A percentile compares a stretch with the other conserved stretches of the same genome.
These are phyloP conservation scores for Agelas oroides DNA, from an alignment of 37 sponge, comb jelly and placozoan species.

Conservation along the genomic window DNA sequence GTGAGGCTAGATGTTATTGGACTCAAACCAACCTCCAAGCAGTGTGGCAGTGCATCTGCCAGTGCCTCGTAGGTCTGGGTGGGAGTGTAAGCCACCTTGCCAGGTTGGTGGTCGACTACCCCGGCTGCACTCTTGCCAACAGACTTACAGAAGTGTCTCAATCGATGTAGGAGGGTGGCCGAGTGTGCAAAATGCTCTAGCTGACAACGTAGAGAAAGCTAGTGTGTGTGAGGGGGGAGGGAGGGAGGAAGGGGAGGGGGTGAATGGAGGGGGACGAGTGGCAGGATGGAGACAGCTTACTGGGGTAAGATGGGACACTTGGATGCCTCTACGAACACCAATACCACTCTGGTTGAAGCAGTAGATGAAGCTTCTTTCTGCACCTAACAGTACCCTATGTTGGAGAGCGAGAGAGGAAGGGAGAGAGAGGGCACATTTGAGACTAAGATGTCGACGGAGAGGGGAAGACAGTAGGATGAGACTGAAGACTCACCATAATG, in stretches of 20 bases:
- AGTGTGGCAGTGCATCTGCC: slow-evolving; percentile 4
- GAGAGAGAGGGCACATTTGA: too few species aligned
- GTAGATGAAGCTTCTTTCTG: slow-evolving; percentile 50
- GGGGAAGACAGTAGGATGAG: neutral
- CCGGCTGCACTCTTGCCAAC: neutral
- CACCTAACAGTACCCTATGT: slow-evolving; percentile 50
- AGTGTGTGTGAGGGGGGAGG: neutral
- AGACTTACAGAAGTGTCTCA: slow-evolving; percentile 16
- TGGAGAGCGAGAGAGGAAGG: too few species aligned
- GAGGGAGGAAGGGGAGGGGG: neutral
- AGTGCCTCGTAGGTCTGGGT: slow-evolving; percentile 51
- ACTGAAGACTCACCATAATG: slow-evolving; percentile 44
- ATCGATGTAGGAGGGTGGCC: slow-evolving; percentile 1
- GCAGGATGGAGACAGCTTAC: slow-evolving; percentile 12
- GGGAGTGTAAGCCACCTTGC: neutral
- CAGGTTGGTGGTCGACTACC: neutral
- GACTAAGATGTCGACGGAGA: neutral
- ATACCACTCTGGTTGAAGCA: neutral
- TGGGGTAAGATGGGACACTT: slow-evolving; percentile 54
- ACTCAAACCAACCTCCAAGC: slow-evolving; percentile 17
- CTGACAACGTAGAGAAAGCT: slow-evolving; percentile 23
- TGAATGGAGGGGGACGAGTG: neutral
- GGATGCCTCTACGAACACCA: slow-evolving; percentile 5
- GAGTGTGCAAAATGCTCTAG: slow-evolving; percentile 25
- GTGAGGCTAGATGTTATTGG: too few species aligned